Base-by-base conservation (phyloP, 2,797 vertebrate genomes). In the Somateria mollissima region DNA sequence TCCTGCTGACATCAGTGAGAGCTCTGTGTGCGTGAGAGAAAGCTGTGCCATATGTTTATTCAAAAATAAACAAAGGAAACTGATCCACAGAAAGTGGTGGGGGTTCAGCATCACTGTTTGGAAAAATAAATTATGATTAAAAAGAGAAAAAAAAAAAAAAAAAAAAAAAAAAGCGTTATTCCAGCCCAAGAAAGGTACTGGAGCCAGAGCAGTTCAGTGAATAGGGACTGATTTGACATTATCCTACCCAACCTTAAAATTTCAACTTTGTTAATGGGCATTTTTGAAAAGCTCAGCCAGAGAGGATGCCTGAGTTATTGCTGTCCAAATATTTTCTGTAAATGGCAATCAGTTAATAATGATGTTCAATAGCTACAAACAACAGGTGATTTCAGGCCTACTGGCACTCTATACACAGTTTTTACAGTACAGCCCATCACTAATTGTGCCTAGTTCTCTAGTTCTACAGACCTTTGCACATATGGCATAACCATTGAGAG, bases 1-100 rank as follows among this genome's bases (percentile, higher is more conserved):
- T 85, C 72, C 32, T 65, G 32, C 25, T 65, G 85, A 84, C 76
- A 94, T 41, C 80, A 81, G 0, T 2, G 58, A 87, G 54, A 85
- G 87, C 54, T 92, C 62, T 53, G 27, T 53, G 51, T 53, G 51
- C 15, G 5, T 17, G 13, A 16, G 27, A 60, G 45, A 61, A 27
- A 20, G 20, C 73, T 49, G 43, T 21, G 47, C 28, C 73, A 37
- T n/a, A 24, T 65, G 54, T 47, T 94, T 84, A 60, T 78, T 60
- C 67, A 64, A 53, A 86, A 93, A 87, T 75, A 92, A 92, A 90
- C 53, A 72, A 75, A 75, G 57, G 5, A 3, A 81, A 57, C 16
- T 30, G 39, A 74, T 54, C 32, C 34, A 78, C 62, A 84, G 21
- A 32, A 36, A 49, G 7, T 5, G 14, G 8, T 19, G 25, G 11